These are phyloP conservation scores for Nannoperca australis DNA, from an alignment of 2,797 vertebrate species.

Conservation along the genomic window DNA sequence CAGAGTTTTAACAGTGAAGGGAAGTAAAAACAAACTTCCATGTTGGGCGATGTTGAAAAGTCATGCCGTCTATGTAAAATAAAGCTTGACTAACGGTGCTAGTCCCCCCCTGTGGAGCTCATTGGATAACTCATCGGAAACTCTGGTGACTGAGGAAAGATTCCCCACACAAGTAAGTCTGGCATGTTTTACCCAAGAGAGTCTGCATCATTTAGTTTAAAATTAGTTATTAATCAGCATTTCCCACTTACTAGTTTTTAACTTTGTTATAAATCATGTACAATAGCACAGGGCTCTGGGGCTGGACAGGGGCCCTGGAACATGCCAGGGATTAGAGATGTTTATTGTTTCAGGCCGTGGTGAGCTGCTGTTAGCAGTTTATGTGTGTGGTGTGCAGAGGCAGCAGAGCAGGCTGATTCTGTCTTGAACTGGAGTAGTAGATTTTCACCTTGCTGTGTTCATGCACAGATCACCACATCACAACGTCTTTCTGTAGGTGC, in stretches of 20 bases:
- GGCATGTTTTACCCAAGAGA: not conserved
- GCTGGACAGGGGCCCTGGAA: constrained; percentile 30
- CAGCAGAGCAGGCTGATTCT: constrained; percentile 8
- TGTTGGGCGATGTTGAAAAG: too few species aligned
- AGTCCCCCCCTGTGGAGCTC: too few species aligned
- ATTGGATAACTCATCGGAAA: not conserved
- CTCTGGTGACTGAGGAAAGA: not conserved
- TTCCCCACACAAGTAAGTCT: not conserved
- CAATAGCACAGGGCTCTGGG: too few species aligned
- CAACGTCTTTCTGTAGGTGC: not conserved
- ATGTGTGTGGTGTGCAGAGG: constrained; percentile 27
- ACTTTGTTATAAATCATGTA: too few species aligned
- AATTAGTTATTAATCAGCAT: not conserved
- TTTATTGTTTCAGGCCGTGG: constrained; percentile 47
- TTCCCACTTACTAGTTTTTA: not conserved
- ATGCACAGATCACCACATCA: not conserved
- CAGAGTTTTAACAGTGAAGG: too few species aligned
- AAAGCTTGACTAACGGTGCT: too few species aligned
- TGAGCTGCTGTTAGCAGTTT: constrained; percentile 65
- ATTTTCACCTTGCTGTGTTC: constrained; percentile 1
- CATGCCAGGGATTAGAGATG: constrained; percentile 55
- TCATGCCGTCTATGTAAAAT: too few species aligned
- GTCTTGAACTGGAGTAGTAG: not conserved
- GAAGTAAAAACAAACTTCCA: too few species aligned
- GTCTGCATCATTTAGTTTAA: not conserved